Evolutionary conservation across 2,113 vertebrate genomes (phyloP), one percentile per base, ranked within the genome.

Genomic region (Synchiropus splendidus): DNA sequence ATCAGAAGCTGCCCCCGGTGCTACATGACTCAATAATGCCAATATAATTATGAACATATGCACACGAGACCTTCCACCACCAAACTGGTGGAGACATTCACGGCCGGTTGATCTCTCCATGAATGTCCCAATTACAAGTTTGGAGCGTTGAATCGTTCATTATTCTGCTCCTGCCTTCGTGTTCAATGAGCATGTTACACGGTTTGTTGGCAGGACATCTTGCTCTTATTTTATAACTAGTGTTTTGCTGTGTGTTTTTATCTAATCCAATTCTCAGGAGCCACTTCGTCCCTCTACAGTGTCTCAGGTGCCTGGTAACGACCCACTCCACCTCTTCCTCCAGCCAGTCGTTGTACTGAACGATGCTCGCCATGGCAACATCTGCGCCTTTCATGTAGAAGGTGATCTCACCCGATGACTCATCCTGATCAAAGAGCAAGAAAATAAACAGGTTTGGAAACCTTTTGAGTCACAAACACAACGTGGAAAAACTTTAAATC

Each of bases 341-440:
- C 60, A 99, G 58, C 95, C 95, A 99, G 54, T 98, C 95, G 10
- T 94, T 99, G 59, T 99, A 99, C 74, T 97, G 95, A 43, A 99
- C 95, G 37, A 97, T 91, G 75, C 84, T 79, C 45, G 92, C 85
- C 94, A 99, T 98, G n/a, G 88, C 93, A 38, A 90, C 87, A 31
- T 98, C 95, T 0, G 95, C 95, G 0, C 95, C 94, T 61, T 99
- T 98, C 92, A 99, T 92, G 50, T 99, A 98, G 70, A 98, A 97
- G 0, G 90, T 91, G 72, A 99, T 94, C 42, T 99, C 93, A 31
- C 89, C 92, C 0, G 91, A 92, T 34, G 89, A 85, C 74, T 97
- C 93, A 46, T 98, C 95, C 95, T 98, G 51, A 59, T 2, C 2
- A 45, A 31, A 43, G n/a, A 1, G 4, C 18, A 18, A 51, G 45